Conservation (phyloP, 2,113 vertebrate genomes). For the Pandion haliaetus region DNA sequence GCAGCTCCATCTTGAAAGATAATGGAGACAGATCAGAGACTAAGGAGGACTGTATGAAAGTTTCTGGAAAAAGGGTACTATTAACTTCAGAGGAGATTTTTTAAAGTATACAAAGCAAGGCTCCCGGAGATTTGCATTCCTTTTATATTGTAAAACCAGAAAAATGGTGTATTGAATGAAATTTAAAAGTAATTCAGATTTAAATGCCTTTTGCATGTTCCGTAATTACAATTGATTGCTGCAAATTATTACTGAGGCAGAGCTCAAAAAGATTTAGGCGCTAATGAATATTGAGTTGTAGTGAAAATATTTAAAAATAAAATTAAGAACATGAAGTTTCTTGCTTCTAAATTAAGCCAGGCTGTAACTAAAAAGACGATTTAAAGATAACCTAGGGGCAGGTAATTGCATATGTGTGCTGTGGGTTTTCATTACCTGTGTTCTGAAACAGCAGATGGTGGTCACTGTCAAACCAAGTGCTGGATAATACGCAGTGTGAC, state of each 20-base stretch:
- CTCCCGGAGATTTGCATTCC: background rate
- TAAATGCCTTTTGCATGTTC: background rate
- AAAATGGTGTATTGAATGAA: background rate
- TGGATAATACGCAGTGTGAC: rapidly evolving
- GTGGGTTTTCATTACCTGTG: rapidly evolving
- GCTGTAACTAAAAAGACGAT: background rate
- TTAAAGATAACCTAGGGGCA: background rate
- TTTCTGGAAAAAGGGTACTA: rapidly evolving
- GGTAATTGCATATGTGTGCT: background rate
- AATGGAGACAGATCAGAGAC: rapidly evolving
- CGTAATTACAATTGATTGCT: background rate
- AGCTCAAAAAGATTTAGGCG: background rate
- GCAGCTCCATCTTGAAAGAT: background rate
- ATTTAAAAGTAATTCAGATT: background rate
- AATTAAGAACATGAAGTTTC: background rate
- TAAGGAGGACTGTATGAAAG: background rate
- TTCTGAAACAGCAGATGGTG: background rate
- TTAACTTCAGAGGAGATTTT: background rate
- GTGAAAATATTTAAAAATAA: background rate
- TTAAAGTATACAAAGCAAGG: background rate
- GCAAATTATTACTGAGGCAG: background rate
- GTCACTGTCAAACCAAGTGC: rapidly evolving
- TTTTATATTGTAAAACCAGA: background rate
- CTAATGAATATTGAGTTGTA: background rate
- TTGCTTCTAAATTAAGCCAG: background rate